Evolutionary conservation across 1,140 invertebrate species (phyloP).

Genomic region (Elysia chlorotica): DNA sequence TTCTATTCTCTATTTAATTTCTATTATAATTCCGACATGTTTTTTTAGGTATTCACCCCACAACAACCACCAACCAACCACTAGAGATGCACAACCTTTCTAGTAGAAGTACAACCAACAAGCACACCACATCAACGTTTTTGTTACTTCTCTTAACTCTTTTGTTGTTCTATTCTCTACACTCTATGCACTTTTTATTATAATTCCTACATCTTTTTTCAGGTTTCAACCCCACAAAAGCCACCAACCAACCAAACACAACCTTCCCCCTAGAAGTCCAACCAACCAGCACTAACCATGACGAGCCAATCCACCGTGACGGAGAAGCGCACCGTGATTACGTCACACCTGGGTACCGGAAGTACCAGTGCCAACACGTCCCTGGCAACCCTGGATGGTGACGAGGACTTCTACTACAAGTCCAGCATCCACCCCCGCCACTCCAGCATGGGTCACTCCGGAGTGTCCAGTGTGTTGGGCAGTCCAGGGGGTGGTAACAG

Average conservation of each 20-base stretch:
- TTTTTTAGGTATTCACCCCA: too few relatives aligned
- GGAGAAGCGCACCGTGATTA: slow-evolving; percentile 49
- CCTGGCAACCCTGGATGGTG: slow-evolving; percentile 15
- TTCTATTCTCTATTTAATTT: too few relatives aligned
- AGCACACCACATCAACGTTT: too few relatives aligned
- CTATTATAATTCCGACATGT: too few relatives aligned
- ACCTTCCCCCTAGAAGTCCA: neutral
- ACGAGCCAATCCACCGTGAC: slow-evolving; percentile 49
- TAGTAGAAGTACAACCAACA: too few relatives aligned
- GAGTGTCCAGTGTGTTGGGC: slow-evolving; percentile 23
- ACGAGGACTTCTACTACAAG: slow-evolving; percentile 38
- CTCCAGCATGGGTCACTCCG: slow-evolving; percentile 33
- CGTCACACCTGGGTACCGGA: slow-evolving; percentile 22
- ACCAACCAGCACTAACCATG: slow-evolving; percentile 3
- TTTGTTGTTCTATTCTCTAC: too few relatives aligned
- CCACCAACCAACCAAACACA: neutral
- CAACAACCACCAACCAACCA: too few relatives aligned
- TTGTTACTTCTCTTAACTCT: too few relatives aligned
- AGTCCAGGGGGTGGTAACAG: slow-evolving; percentile 13
- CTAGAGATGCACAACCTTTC: too few relatives aligned
- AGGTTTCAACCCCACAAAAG: neutral
- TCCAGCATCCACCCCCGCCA: slow-evolving; percentile 39
- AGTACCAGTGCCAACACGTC: neutral
- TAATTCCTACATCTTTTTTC: neutral
- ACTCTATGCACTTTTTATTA: neutral